phyloP scores from a whole-genome alignment of 2,888 invertebrate species.

The Dromius quadrimaculatus region DNA sequence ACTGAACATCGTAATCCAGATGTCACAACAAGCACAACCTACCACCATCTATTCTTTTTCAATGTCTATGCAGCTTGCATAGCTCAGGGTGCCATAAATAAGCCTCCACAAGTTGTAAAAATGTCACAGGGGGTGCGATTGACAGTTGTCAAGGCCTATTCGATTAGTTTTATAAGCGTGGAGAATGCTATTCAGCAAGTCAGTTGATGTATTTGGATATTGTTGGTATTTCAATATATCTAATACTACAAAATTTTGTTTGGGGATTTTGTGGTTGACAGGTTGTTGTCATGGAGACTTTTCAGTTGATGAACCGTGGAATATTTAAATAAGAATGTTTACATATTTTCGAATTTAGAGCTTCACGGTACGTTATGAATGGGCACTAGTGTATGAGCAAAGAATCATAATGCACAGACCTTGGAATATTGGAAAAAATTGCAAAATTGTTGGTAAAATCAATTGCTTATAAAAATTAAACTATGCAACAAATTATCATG shows the following conservation, averaged over 20 bases:
- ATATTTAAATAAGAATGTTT: no score
- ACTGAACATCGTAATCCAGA: slow-evolving; percentile 27
- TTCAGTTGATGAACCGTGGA: neutral
- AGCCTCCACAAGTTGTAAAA: slow-evolving; percentile 10
- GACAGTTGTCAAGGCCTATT: slow-evolving; percentile 15
- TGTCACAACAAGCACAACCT: slow-evolving; percentile 30
- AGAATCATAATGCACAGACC: no score
- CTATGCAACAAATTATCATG: no score
- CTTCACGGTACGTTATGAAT: no score
- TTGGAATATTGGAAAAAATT: neutral
- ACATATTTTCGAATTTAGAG: no score
- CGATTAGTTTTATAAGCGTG: slow-evolving; percentile 20
- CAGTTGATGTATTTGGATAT: neutral
- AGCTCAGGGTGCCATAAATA: slow-evolving; percentile 14
- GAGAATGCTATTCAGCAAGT: slow-evolving; percentile 1
- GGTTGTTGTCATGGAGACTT: neutral
- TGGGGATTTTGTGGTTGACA: neutral
- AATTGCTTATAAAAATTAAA: no score
- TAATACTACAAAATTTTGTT: neutral
- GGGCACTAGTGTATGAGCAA: no score
- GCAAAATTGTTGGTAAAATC: no score
- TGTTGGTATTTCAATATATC: neutral
- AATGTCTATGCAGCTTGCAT: slow-evolving; percentile 19
- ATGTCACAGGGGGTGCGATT: slow-evolving; percentile 21
- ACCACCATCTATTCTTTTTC: slow-evolving; percentile 18